phyloP scores from a whole-genome alignment of 2,113 vertebrate genomes.

The Cichladusa arquata region DNA sequence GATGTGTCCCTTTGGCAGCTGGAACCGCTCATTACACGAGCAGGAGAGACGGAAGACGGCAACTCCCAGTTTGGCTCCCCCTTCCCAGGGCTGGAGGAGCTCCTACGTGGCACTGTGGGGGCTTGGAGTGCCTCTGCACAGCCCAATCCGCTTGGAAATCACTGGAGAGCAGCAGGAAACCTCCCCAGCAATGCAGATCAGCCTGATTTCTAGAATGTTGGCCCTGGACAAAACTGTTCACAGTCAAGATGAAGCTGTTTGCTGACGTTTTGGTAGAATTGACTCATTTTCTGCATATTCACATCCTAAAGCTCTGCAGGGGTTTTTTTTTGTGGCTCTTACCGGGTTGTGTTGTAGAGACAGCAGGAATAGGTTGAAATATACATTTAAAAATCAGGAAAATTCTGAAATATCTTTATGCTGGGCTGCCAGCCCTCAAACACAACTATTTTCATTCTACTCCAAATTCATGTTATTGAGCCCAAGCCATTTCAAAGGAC shows the following conservation, averaged over 20 bases:
- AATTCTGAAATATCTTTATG: neutral
- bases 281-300: neutral
- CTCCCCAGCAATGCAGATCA: neutral
- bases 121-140: neutral
- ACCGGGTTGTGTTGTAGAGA: too few relatives aligned
- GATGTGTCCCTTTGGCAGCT: conserved; percentile 6
- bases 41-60: conserved; percentile 3
- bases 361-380: neutral
- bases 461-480: neutral
- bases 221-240: neutral
- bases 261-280: neutral
- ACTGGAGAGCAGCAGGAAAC: neutral
- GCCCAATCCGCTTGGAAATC: rapidly evolving
- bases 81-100: neutral
- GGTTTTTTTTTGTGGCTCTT: neutral
- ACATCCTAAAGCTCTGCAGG: neutral
- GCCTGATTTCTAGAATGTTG: neutral
- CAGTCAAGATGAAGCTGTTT: neutral
- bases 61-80: conserved; percentile 39
- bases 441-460: neutral
- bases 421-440: neutral
- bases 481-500: neutral
- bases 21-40: neutral
- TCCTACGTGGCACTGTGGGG: conserved; percentile 67
- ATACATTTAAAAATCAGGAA: neutral